phyloP scores from a whole-genome alignment of 2,797 vertebrate genomes.

The Macropus fuliginosus region DNA sequence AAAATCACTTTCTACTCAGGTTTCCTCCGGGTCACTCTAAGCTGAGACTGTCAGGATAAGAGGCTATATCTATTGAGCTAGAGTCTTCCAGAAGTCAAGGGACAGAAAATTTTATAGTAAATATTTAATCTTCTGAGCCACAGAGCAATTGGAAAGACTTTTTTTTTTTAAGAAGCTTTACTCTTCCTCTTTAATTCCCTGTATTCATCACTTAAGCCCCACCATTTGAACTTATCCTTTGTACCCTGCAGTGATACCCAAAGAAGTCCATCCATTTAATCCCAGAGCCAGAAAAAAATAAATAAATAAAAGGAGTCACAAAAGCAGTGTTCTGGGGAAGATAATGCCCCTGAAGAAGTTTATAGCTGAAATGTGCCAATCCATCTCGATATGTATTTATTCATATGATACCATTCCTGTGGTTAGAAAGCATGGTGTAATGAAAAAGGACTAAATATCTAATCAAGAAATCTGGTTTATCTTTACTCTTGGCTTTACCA shows the following conservation, averaged over 20 bases:
- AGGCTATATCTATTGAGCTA: constrained; percentile 70
- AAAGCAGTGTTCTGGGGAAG: constrained; percentile 54
- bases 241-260: constrained; percentile 72
- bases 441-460: not conserved
- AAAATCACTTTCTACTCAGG: constrained; percentile 48
- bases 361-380: constrained; percentile 15
- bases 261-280: constrained; percentile 78
- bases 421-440: not conserved
- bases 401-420: not conserved
- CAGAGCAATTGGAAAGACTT: constrained; percentile 73
- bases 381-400: not conserved
- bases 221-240: constrained; percentile 80
- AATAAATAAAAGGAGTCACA: constrained; percentile 54
- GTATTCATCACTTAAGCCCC: constrained; percentile 82
- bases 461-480: not conserved
- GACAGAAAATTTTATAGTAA: constrained; percentile 77
- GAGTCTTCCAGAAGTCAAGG: constrained; percentile 67
- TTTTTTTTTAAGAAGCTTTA: constrained; percentile 80
- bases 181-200: constrained; percentile 80
- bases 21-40: constrained; percentile 47
- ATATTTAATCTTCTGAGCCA: constrained; percentile 63
- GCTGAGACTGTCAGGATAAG: constrained; percentile 70
- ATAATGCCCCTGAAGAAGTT: constrained; percentile 51
- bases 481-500: not conserved
- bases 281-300: constrained; percentile 55